These are phyloP conservation scores for Scleropages formosus DNA, from an alignment of 2,797 vertebrate genomes.

Conservation along the genomic window DNA sequence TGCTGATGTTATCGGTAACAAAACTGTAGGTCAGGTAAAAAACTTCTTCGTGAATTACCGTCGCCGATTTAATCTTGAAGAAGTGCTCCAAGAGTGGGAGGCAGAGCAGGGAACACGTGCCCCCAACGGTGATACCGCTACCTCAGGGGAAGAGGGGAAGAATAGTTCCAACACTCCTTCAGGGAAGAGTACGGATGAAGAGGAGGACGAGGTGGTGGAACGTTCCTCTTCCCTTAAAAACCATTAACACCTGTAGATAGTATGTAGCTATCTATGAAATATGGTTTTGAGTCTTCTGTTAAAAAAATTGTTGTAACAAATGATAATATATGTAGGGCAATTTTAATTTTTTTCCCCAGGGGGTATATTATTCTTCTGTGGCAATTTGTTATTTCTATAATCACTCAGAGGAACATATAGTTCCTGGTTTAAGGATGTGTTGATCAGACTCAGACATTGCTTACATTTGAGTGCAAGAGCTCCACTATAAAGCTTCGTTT, in stretches of 20 bases:
- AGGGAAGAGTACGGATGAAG: slow-evolving; percentile 94
- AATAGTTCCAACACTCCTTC: slow-evolving; percentile 87
- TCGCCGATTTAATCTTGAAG: slow-evolving; percentile 98
- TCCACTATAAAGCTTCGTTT: background rate
- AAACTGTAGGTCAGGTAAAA: slow-evolving; percentile 98
- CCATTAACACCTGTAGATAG: slow-evolving; percentile 18
- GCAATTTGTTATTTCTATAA: slow-evolving; percentile 21
- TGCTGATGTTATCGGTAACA: slow-evolving; percentile 98
- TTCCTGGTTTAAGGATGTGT: slow-evolving; percentile 1
- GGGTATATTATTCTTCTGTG: slow-evolving; percentile 22
- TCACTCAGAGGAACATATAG: slow-evolving; percentile 9
- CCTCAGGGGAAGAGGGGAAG: slow-evolving; percentile 91
- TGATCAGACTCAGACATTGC: slow-evolving; percentile 5
- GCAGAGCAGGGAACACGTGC: slow-evolving; percentile 92
- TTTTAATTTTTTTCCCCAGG: slow-evolving; percentile 15
- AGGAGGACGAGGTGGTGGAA: slow-evolving; percentile 79
- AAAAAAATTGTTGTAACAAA: slow-evolving; percentile 20
- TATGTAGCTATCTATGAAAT: background rate
- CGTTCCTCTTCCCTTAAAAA: slow-evolving; percentile 29
- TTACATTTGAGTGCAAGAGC: background rate
- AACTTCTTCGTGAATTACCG: slow-evolving; percentile 99
- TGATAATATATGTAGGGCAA: slow-evolving; percentile 26
- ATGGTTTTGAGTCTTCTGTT: slow-evolving; percentile 16
- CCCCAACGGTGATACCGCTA: slow-evolving; percentile 85
- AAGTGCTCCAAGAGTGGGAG: slow-evolving; percentile 99